Conservation (phyloP, 2,797 vertebrate genomes). For the Betta splendens region DNA sequence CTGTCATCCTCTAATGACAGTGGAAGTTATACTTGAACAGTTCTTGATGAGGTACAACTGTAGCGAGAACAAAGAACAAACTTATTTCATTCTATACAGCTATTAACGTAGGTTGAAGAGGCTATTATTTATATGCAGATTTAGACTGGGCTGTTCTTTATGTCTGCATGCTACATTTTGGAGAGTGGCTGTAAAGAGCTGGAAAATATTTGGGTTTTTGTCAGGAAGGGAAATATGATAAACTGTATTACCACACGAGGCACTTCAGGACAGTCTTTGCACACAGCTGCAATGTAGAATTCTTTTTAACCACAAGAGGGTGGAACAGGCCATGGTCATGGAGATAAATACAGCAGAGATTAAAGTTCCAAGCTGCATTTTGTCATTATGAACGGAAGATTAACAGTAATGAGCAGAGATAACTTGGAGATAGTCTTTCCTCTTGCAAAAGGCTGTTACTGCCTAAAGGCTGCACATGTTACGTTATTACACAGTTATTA, state of each 20-base stretch:
- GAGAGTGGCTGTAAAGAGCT: slow-evolving; percentile 53
- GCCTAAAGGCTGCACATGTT: neutral
- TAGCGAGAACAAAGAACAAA: slow-evolving; percentile 29
- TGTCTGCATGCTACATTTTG: slow-evolving; percentile 34
- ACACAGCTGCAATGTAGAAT: slow-evolving; percentile 7
- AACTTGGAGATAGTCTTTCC: slow-evolving; percentile 16
- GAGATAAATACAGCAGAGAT: slow-evolving; percentile 3
- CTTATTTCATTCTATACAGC: too few species aligned
- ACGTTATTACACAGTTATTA: too few species aligned
- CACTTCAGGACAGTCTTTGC: slow-evolving; percentile 26
- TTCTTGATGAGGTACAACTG: slow-evolving; percentile 19
- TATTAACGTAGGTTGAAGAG: too few species aligned
- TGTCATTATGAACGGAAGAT: slow-evolving; percentile 14
- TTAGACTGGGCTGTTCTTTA: slow-evolving; percentile 33
- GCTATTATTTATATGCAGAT: slow-evolving; percentile 29
- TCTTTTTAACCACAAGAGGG: slow-evolving; percentile 33
- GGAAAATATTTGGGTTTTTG: slow-evolving; percentile 38
- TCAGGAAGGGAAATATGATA: slow-evolving; percentile 22
- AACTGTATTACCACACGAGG: slow-evolving; percentile 32
- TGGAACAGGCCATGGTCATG: slow-evolving; percentile 9
- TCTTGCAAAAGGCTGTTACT: slow-evolving; percentile 18
- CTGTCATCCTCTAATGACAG: slow-evolving; percentile 11
- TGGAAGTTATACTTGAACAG: slow-evolving; percentile 15
- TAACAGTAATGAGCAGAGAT: slow-evolving; percentile 13
- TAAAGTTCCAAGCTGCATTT: slow-evolving; percentile 26